Percentiles rank a stretch among this genome's conserved stretches.
Conservation (phyloP, 2,113 vertebrate genomes). For the Cryptotis parvus region DNA sequence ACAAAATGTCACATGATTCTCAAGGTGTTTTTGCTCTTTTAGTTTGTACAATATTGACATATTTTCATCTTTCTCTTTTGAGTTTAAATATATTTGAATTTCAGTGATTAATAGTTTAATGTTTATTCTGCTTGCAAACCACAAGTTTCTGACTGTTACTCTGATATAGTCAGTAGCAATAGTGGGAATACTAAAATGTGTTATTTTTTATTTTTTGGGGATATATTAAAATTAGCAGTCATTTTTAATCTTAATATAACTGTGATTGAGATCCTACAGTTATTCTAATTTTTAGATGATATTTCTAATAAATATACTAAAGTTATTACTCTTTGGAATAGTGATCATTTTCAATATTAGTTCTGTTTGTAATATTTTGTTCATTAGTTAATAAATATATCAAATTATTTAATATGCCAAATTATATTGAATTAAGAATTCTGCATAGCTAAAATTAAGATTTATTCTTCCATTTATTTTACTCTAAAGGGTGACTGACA, state of each 20-base stretch:
- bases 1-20: neutral
- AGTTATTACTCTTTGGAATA: conserved; percentile 29
- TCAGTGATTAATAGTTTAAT: conserved; percentile 2
- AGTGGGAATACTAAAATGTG: neutral
- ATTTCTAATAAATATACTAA: no score
- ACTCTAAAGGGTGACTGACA: neutral
- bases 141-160: conserved; percentile 11
- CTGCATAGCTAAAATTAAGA: conserved; percentile 36
- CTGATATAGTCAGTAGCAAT: neutral
- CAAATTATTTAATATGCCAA: neutral
- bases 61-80: no score
- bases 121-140: conserved; percentile 12
- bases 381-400: neutral
- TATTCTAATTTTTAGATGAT: neutral
- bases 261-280: neutral
- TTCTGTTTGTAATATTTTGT: conserved; percentile 18
- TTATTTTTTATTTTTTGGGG: neutral
- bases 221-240: conserved; percentile 27
- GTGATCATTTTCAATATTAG: neutral
- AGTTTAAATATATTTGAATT: neutral
- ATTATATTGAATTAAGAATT: neutral
- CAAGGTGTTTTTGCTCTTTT: conserved; percentile 30
- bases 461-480: neutral
- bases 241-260: conserved; percentile 6
- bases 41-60: neutral